Conservation (phyloP, 1,140 invertebrate species). For the Dinoponera quadriceps region DNA sequence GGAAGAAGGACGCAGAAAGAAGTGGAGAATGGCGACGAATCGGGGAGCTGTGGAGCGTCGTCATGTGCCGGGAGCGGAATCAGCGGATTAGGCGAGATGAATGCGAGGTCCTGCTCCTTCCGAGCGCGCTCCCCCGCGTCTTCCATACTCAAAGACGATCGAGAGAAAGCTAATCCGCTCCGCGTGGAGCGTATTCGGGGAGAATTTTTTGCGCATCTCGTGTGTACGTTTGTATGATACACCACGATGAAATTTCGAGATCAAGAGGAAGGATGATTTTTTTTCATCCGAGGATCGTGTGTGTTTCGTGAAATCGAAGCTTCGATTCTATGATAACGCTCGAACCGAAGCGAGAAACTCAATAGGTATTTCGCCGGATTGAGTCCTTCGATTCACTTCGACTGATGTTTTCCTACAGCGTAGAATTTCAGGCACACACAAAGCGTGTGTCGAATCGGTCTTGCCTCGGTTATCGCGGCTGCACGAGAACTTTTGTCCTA, state of each 20-base stretch:
- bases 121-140: slow-evolving; percentile 1
- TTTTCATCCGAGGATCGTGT: not conserved
- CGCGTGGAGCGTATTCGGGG: slow-evolving; percentile 33
- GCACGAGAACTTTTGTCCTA: too few species aligned
- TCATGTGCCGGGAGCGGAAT: slow-evolving; percentile 62
- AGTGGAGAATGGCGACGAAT: slow-evolving; percentile 51
- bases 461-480: too few species aligned
- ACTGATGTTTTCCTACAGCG: too few species aligned
- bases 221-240: slow-evolving; percentile 13
- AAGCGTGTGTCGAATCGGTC: too few species aligned
- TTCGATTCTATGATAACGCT: not conserved
- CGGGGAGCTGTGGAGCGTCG: slow-evolving; percentile 34
- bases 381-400: too few species aligned
- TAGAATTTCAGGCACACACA: too few species aligned
- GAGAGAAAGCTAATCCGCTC: slow-evolving; percentile 67
- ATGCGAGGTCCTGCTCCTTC: slow-evolving; percentile 42
- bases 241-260: slow-evolving; percentile 22
- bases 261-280: not conserved
- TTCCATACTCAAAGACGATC: slow-evolving; percentile 40
- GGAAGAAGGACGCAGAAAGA: not conserved
- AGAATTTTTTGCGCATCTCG: slow-evolving; percentile 34
- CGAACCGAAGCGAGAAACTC: too few species aligned
- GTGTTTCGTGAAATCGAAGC: slow-evolving; percentile 38
- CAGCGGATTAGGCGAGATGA: slow-evolving; percentile 67
- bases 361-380: too few species aligned